A percentile compares a stretch with the other conserved stretches of the same genome.
Conservation (phyloP, 2,113 vertebrate species). For the Trematomus loennbergii region DNA sequence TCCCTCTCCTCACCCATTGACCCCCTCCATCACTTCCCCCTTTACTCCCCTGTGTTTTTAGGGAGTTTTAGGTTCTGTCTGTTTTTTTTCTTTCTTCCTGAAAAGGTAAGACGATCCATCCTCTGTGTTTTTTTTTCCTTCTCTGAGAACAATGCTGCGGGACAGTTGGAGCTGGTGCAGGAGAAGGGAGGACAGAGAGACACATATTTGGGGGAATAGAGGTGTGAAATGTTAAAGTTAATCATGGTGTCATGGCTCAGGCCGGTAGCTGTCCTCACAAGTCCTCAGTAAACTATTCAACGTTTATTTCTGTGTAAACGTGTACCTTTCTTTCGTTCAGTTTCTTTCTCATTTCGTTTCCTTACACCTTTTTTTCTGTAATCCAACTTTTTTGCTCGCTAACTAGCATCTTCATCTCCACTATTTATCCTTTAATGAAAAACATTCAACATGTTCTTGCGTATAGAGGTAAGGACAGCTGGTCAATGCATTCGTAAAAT, state of each 20-base stretch:
- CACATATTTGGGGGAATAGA: background rate
- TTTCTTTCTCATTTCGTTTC: background rate
- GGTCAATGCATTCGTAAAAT: background rate
- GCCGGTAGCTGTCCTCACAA: background rate
- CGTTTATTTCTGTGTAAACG: background rate
- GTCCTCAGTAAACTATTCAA: background rate
- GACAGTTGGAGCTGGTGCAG: slow-evolving; percentile 47
- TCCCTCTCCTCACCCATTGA: slow-evolving; percentile 6
- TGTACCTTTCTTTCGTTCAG: background rate
- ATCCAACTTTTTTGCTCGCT: background rate
- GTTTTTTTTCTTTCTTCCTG: slow-evolving; percentile 71
- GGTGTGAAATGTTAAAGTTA: slow-evolving; percentile 23
- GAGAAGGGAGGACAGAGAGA: slow-evolving; percentile 28
- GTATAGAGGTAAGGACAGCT: background rate
- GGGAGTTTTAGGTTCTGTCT: slow-evolving; percentile 77
- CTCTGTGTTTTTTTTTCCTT: slow-evolving; percentile 49
- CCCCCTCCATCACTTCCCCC: slow-evolving; percentile 43
- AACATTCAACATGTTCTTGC: background rate
- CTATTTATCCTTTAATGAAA: background rate
- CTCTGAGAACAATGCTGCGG: slow-evolving; percentile 70
- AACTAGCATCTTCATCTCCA: background rate
- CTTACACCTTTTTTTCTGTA: background rate
- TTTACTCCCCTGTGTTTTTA: slow-evolving; percentile 69
- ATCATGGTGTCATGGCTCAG: slow-evolving; percentile 9
- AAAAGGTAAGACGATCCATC: slow-evolving; percentile 81